These are phyloP conservation scores for Aleiodes sp. DNA, from an alignment of 1,140 invertebrate genomes.

Conservation along the genomic window DNA sequence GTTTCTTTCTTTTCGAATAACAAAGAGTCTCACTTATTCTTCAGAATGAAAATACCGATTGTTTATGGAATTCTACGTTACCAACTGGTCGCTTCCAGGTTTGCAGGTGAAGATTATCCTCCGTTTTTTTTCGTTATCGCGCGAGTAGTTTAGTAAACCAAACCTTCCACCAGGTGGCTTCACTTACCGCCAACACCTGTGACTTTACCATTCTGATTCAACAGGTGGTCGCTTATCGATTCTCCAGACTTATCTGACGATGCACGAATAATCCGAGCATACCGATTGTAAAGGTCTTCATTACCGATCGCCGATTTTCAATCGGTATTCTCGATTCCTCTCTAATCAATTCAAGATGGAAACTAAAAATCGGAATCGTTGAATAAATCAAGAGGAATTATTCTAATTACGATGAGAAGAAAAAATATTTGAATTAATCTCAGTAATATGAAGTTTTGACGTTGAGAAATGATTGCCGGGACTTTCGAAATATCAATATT, in stretches of 20 bases:
- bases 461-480: neutral
- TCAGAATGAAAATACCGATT: too few species aligned
- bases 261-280: neutral
- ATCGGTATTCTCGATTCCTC: neutral
- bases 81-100: neutral
- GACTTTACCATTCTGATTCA: neutral
- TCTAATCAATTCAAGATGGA: neutral
- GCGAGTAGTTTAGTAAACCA: neutral
- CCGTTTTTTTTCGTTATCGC: neutral
- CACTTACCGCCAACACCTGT: neutral
- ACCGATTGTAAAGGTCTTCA: neutral
- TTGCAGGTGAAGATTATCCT: neutral
- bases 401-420: too few species aligned
- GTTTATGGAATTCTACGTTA: neutral
- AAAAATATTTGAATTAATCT: too few species aligned
- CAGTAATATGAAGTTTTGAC: too few species aligned
- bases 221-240: slow-evolving; percentile 4
- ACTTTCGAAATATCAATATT: slow-evolving; percentile 36
- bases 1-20: too few species aligned
- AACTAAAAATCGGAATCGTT: too few species aligned
- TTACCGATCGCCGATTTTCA: slow-evolving; percentile 7
- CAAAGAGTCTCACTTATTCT: too few species aligned
- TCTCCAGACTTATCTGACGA: neutral
- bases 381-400: too few species aligned
- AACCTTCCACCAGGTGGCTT: neutral